phyloP scores from a whole-genome alignment of 2,888 invertebrate species.

The Lomographa bimaculata region DNA sequence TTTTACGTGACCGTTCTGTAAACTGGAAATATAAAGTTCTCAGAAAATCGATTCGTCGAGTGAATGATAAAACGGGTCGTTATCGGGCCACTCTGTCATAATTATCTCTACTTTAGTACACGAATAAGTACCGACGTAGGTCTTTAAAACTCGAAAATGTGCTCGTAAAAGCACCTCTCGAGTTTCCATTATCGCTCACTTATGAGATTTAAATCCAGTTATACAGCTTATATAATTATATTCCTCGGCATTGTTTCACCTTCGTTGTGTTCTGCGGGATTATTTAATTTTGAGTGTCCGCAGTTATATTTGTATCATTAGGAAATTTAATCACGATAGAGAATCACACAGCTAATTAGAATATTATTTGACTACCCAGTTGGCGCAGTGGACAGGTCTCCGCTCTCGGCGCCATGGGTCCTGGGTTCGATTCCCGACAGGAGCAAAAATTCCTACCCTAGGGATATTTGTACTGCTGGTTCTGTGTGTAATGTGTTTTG shows the following conservation, averaged over 20 bases:
- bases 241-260: slow-evolving; percentile 37
- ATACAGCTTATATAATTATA: slow-evolving; percentile 48
- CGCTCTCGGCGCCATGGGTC: no score
- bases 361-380: no score
- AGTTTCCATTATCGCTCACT: slow-evolving; percentile 49
- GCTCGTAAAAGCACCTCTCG: slow-evolving; percentile 39
- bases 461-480: no score
- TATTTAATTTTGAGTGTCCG: no score
- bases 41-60: slow-evolving; percentile 14
- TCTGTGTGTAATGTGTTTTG: no score
- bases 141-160: slow-evolving; percentile 40
- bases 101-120: slow-evolving; percentile 30
- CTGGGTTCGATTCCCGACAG: no score
- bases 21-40: slow-evolving; percentile 9
- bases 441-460: no score
- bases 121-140: slow-evolving; percentile 23
- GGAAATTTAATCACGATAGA: no score
- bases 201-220: slow-evolving; percentile 61
- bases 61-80: slow-evolving; percentile 23
- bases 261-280: slow-evolving; percentile 14
- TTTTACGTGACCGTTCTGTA: slow-evolving; percentile 18
- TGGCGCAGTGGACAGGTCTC: no score
- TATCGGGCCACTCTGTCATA: slow-evolving; percentile 27
- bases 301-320: not conserved
- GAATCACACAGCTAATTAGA: no score